phyloP scores from a whole-genome alignment of 1,140 invertebrate species.

The Nasonia longicornis region DNA sequence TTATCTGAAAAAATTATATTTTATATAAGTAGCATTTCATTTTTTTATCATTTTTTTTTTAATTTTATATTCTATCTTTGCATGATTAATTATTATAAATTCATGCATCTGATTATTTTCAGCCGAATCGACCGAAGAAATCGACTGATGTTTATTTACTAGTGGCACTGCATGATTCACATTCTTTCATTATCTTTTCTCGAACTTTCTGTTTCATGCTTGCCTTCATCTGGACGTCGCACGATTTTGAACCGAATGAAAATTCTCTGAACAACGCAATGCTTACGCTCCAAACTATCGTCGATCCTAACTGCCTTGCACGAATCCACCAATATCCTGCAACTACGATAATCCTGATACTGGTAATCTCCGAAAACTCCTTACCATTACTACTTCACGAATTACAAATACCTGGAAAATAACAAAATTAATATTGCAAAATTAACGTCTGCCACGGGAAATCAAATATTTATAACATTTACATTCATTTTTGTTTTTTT shows the following conservation, averaged over 20 bases:
- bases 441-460: not conserved
- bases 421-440: conserved; percentile 25
- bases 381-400: conserved; percentile 36
- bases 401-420: conserved; percentile 35
- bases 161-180: conserved; percentile 58
- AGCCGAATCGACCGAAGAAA: conserved; percentile 11
- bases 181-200: conserved; percentile 67
- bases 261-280: conserved; percentile 44
- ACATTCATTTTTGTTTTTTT: not conserved
- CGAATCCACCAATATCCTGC: conserved; percentile 37
- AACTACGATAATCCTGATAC: conserved; percentile 33
- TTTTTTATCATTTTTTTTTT: not conserved
- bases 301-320: conserved; percentile 38
- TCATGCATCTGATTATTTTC: conserved; percentile 39
- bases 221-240: conserved; percentile 66
- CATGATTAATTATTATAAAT: conserved; percentile 4
- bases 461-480: not conserved
- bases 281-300: conserved; percentile 36
- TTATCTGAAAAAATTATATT: too few relatives aligned
- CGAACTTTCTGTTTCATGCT: conserved; percentile 70
- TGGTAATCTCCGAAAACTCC: conserved; percentile 39
- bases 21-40: too few relatives aligned
- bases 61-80: conserved; percentile 10
- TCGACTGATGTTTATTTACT: conserved; percentile 46
- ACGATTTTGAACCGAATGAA: conserved; percentile 55